phyloP scores from a whole-genome alignment of 2,113 vertebrate species.

The Probosciger aterrimus region DNA sequence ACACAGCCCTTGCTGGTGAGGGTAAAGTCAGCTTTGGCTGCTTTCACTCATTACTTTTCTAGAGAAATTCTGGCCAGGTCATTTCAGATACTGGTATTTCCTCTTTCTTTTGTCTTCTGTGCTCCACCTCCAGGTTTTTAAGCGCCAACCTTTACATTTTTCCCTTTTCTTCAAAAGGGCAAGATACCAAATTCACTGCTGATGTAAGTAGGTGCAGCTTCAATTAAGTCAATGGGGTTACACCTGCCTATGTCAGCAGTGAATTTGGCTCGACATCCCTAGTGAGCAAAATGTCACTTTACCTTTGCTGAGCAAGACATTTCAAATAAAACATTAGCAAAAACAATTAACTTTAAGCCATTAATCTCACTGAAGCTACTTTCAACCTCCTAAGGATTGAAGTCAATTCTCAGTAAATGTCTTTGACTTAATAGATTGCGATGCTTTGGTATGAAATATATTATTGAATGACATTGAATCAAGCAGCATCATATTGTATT shows the following conservation, averaged over 20 bases:
- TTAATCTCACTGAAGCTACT: conserved; percentile 69
- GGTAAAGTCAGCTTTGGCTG: neutral
- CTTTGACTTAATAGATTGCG: conserved; percentile 68
- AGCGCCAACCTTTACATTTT: conserved; percentile 40
- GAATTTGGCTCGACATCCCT: conserved; percentile 13
- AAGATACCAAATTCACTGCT: conserved; percentile 16
- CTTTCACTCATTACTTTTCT: neutral
- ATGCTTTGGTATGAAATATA: conserved; percentile 47
- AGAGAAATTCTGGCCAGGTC: neutral
- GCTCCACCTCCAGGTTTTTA: neutral
- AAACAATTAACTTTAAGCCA: conserved; percentile 77
- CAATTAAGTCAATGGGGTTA: conserved; percentile 19
- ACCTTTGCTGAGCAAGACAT: conserved; percentile 68
- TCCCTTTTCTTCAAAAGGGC: conserved; percentile 32
- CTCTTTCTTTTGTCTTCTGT: neutral
- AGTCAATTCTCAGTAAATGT: conserved; percentile 71
- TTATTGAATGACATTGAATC: conserved; percentile 51
- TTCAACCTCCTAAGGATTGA: conserved; percentile 68
- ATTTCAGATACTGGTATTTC: neutral
- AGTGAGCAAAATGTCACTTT: conserved; percentile 74
- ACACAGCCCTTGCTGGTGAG: neutral
- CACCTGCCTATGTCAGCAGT: conserved; percentile 19
- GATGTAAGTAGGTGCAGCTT: neutral
- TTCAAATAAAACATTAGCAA: conserved; percentile 79
- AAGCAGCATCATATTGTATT: conserved; percentile 46